These are phyloP conservation scores for Corbicula japonica DNA, from an alignment of 2,888 invertebrate genomes.

Conservation along the genomic window DNA sequence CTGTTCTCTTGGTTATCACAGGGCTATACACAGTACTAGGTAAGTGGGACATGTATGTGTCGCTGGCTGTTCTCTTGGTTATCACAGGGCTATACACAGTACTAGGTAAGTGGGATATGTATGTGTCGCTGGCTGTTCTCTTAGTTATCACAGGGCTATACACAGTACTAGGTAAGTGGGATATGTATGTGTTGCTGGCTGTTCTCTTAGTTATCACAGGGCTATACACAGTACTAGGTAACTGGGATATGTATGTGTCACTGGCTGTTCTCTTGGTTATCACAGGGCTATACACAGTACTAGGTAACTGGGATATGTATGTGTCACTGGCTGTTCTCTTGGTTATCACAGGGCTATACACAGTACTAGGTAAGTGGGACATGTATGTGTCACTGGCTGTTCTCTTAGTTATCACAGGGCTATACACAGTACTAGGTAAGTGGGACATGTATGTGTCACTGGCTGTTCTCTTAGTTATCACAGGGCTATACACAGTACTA, in stretches of 20 bases:
- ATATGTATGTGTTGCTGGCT: constrained; percentile 80
- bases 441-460: constrained; percentile 79
- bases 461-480: constrained; percentile 77
- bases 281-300: constrained; percentile 87
- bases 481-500: constrained; percentile 87
- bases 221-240: constrained; percentile 76
- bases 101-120: constrained; percentile 80
- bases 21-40: constrained; percentile 77
- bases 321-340: constrained; percentile 73
- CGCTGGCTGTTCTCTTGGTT: constrained; percentile 75
- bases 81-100: constrained; percentile 78
- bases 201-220: constrained; percentile 77
- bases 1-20: constrained; percentile 76
- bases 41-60: constrained; percentile 81
- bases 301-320: constrained; percentile 84
- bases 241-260: constrained; percentile 77
- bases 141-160: constrained; percentile 76
- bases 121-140: constrained; percentile 77
- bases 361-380: constrained; percentile 85
- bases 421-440: constrained; percentile 87
- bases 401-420: constrained; percentile 84
- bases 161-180: constrained; percentile 78
- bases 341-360: constrained; percentile 87
- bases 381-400: constrained; percentile 78
- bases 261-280: constrained; percentile 77